phyloP scores from a whole-genome alignment of 2,888 invertebrate species.

The Colletes collaris region DNA sequence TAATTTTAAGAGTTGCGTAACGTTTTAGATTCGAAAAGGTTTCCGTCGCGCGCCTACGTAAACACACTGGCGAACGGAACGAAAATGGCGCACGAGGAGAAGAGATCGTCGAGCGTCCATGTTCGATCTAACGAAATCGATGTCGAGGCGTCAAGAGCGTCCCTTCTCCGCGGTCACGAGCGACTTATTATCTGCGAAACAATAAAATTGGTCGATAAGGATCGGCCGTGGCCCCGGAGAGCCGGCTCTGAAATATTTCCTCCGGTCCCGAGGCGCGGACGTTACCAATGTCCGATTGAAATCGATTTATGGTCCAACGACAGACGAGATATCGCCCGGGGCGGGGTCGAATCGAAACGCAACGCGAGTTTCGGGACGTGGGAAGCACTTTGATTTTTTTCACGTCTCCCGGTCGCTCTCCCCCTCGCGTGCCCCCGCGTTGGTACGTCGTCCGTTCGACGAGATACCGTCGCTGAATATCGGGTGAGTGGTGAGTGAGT shows the following conservation, averaged over 20 bases:
- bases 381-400: slow-evolving; percentile 67
- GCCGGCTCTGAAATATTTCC: slow-evolving; percentile 42
- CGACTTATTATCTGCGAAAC: slow-evolving; percentile 54
- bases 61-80: too few relatives aligned
- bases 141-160: slow-evolving; percentile 22
- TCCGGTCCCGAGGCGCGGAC: slow-evolving; percentile 32
- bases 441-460: slow-evolving; percentile 15
- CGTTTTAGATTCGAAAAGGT: too few relatives aligned
- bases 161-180: slow-evolving; percentile 9
- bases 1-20: too few relatives aligned
- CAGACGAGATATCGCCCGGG: slow-evolving; percentile 67
- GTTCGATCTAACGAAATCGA: slow-evolving; percentile 28
- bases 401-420: slow-evolving; percentile 8
- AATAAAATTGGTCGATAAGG: slow-evolving; percentile 45
- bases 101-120: slow-evolving; percentile 1
- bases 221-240: slow-evolving; percentile 7
- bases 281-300: slow-evolving; percentile 53
- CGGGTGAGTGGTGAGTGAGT: slow-evolving; percentile 71
- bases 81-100: too few relatives aligned
- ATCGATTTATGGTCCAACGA: slow-evolving; percentile 69
- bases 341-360: slow-evolving; percentile 73
- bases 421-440: slow-evolving; percentile 20
- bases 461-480: slow-evolving; percentile 47
- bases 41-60: too few relatives aligned
- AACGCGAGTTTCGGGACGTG: slow-evolving; percentile 71